These are phyloP conservation scores for Calyptomena viridis DNA, from an alignment of 2,113 vertebrate species.

Conservation along the genomic window DNA sequence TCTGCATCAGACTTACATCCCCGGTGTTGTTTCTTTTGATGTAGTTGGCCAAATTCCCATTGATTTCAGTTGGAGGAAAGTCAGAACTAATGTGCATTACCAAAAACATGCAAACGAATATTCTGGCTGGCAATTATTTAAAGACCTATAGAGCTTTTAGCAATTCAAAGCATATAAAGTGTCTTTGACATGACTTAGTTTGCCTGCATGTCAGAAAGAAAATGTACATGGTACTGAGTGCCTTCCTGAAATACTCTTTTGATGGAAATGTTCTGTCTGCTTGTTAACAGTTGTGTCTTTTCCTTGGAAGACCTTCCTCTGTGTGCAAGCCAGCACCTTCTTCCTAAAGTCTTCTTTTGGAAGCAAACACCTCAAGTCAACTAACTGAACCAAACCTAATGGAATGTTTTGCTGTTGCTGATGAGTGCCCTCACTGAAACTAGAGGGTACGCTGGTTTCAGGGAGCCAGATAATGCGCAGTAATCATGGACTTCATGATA, in stretches of 20 bases:
- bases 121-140: constrained; percentile 19
- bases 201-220: neutral
- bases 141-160: neutral
- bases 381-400: neutral
- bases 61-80: constrained; percentile 1
- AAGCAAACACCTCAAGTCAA: neutral
- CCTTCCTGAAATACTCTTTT: neutral
- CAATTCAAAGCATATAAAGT: neutral
- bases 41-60: constrained; percentile 13
- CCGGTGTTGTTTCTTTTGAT: constrained; percentile 9
- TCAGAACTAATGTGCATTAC: neutral
- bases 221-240: neutral
- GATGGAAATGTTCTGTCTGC: neutral
- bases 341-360: neutral
- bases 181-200: constrained; percentile 25
- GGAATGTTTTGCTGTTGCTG: neutral
- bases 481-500: neutral
- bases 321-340: neutral
- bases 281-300: neutral
- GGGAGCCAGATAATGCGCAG: neutral
- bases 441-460: neutral
- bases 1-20: constrained; percentile 19
- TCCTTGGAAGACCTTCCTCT: neutral
- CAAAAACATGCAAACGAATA: neutral
- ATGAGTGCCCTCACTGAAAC: neutral